Conservation (phyloP, 37 sponge, comb jelly and placozoan genomes). For the Chondrilla cf. caribensis region DNA sequence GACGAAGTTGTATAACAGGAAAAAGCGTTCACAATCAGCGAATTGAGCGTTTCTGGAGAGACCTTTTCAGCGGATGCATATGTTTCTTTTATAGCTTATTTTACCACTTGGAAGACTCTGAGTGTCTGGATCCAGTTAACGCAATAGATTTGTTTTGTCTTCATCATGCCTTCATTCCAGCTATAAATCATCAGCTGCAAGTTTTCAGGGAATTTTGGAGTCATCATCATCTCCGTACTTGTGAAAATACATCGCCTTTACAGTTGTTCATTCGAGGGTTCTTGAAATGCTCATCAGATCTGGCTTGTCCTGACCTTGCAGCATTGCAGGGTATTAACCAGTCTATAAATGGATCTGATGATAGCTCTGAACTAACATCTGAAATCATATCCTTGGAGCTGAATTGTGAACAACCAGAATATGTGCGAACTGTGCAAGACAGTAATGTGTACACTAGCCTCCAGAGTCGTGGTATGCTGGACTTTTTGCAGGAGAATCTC, state of each 20-base stretch:
- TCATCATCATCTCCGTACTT: conserved; percentile 1
- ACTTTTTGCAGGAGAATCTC: no score
- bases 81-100: conserved; percentile 31
- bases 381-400: no score
- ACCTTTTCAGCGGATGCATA: conserved; percentile 34
- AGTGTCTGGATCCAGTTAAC: not conserved
- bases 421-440: no score
- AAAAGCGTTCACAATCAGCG: conserved; percentile 58
- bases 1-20: conserved; percentile 50
- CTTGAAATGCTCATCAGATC: not conserved
- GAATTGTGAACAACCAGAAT: no score
- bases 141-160: not conserved
- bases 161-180: not conserved
- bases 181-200: not conserved
- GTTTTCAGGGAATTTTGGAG: not conserved
- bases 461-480: no score
- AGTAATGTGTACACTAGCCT: no score
- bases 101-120: conserved; percentile 16
- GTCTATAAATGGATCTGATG: no score
- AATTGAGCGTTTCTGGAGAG: conserved; percentile 54
- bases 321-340: not conserved
- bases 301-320: no score
- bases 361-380: no score
- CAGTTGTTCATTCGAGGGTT: not conserved
- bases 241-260: not conserved